Conservation (phyloP, 1,140 invertebrate genomes). For the Plutomurus gul region DNA sequence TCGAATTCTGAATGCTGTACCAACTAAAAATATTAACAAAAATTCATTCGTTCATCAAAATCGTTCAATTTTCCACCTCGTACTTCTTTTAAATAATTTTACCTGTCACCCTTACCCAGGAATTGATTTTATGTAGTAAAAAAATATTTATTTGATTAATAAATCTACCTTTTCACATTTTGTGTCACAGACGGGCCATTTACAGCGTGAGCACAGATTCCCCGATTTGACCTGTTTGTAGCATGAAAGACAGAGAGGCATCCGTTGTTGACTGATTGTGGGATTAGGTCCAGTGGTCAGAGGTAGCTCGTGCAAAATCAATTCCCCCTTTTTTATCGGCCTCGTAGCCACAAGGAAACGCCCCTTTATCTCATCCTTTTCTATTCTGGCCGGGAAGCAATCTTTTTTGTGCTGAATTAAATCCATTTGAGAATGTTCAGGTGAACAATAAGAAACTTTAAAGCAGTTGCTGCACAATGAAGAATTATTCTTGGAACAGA, state of each 20-base stretch:
- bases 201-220: slow-evolving; percentile 53
- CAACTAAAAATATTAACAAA: no score
- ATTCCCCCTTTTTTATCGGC: slow-evolving; percentile 74
- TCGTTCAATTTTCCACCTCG: no score
- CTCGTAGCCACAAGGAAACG: slow-evolving; percentile 73
- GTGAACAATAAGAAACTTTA: slow-evolving; percentile 55
- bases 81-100: no score
- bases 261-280: slow-evolving; percentile 46
- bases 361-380: slow-evolving; percentile 63
- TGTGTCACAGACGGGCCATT: slow-evolving; percentile 55
- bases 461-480: slow-evolving; percentile 55
- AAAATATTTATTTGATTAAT: no score
- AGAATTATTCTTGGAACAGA: no score
- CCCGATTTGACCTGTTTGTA: slow-evolving; percentile 54
- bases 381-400: slow-evolving; percentile 53
- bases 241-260: slow-evolving; percentile 65
- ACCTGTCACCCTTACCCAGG: no score
- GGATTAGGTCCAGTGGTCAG: slow-evolving; percentile 60
- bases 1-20: not conserved
- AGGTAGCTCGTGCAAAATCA: slow-evolving; percentile 70
- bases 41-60: no score
- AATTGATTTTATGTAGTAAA: no score
- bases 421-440: slow-evolving; percentile 56
- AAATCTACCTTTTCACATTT: slow-evolving; percentile 40
- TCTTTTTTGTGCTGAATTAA: slow-evolving; percentile 55